Evolutionary conservation across 2,113 vertebrate genomes (phyloP), one percentile per base, ranked within the genome.

Genomic region (Macheiramphus alcinus): DNA sequence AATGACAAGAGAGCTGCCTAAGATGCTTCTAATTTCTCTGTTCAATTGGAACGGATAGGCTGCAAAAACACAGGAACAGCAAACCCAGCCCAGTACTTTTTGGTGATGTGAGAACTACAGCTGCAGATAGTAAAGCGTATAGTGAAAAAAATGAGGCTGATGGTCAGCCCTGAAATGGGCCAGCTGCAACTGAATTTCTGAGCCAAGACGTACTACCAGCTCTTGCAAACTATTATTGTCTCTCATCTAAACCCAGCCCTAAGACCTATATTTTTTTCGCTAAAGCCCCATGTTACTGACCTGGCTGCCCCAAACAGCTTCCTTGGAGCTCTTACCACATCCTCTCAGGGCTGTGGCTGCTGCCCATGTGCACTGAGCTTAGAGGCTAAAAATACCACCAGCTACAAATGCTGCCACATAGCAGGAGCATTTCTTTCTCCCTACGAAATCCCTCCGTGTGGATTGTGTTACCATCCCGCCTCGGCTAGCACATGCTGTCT

Each of bases 371-470:
- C 56, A 16, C 11, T 6, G 40, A 83, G 56, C 34, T 34, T 42
- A n/a, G 8, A 71, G 58, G 42, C 38, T 94, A 94, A 97, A 95
- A 96, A 95, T 93, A 94, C n/a, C 17, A 14, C 12, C 25, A 2
- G 21, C 48, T 80, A 71, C 10, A 8, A 90, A 83, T 80, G 58
- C 27, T 95, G 11, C 12, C 0, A 1, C 62, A 80, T 50, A 86
- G 53, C 81, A 67, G 42, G 26, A 91, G 9, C 21, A 73, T 94
- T 95, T 88, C n/a, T 88, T 91, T 73, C 82, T 83, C 66, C 6
- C 5, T 74, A 19, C 10, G 7, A 90, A 97, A 73, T 86, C 94
- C 29, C 32, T 36, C 50, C 1, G 0, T 50, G n/a, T 34, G 66
- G 86, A 14, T 88, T 83, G 32, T 65, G 63, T 95, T 97, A 70